Percentiles rank a stretch among this genome's conserved stretches.
Evolutionary conservation across 2,888 invertebrate genomes (phyloP).

Genomic region (Cremastinae sp.): DNA sequence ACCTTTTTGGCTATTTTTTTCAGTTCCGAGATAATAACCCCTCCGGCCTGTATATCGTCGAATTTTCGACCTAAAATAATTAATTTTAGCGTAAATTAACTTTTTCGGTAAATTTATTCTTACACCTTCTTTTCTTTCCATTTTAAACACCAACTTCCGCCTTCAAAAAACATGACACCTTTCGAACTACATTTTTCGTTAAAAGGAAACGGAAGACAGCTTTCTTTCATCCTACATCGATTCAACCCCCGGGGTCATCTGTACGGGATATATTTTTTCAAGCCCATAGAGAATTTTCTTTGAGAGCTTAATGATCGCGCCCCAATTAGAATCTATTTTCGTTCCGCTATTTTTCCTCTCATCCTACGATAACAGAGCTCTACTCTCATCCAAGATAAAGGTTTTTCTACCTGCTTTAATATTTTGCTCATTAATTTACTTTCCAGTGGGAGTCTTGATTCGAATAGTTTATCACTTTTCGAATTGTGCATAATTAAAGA

Average conservation of each 20-base stretch:
- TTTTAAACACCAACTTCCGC: not conserved
- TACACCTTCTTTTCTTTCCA: not conserved
- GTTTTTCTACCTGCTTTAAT: not conserved
- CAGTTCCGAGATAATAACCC: conserved; percentile 10
- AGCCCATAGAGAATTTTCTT: conserved; percentile 47
- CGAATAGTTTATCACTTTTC: too few species aligned
- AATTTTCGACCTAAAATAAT: not conserved
- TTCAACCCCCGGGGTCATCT: conserved; percentile 40
- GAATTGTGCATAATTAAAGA: too few species aligned
- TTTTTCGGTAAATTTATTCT: not conserved
- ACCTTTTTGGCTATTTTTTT: conserved; percentile 22
- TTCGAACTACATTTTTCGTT: too few species aligned
- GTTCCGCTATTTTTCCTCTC: conserved; percentile 17
- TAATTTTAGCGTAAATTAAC: conserved; percentile 9
- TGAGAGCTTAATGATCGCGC: conserved; percentile 53
- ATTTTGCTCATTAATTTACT: too few species aligned
- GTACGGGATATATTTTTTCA: conserved; percentile 19
- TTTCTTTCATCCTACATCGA: conserved; percentile 57
- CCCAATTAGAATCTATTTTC: conserved; percentile 60
- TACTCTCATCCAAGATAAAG: conserved; percentile 1
- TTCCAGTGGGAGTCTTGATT: too few species aligned
- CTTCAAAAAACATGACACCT: not conserved
- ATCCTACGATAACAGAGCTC: conserved; percentile 1
- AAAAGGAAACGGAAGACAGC: conserved; percentile 1
- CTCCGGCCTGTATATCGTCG: conserved; percentile 3